phyloP scores from a whole-genome alignment of 2,888 invertebrate genomes.

The Lithodes maja region DNA sequence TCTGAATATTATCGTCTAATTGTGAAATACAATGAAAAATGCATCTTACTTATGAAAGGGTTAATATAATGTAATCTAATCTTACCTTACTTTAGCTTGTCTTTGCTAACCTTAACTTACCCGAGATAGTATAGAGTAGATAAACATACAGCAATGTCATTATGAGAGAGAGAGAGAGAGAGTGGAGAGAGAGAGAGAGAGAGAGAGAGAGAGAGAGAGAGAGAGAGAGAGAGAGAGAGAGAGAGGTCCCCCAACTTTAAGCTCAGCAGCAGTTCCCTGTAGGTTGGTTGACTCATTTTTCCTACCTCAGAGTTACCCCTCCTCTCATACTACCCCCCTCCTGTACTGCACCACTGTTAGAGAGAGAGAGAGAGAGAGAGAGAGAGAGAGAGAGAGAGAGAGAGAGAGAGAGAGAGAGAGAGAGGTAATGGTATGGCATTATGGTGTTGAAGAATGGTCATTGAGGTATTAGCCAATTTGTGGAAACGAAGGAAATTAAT shows the following conservation, averaged over 20 bases:
- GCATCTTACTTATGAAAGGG: too few relatives aligned
- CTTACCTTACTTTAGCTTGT: too few relatives aligned
- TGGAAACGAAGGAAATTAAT: too few relatives aligned
- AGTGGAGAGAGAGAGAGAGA: neutral
- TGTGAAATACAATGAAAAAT: too few relatives aligned
- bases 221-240: neutral
- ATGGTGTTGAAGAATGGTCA: neutral
- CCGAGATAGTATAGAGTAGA: neutral
- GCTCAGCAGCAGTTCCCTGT: neutral
- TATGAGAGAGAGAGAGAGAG: neutral
- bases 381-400: neutral
- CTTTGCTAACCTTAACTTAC: too few relatives aligned
- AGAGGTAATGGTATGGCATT: neutral
- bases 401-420: neutral
- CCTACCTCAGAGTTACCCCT: neutral
- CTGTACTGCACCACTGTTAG: neutral
- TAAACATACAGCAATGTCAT: neutral
- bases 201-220: constrained; percentile 1
- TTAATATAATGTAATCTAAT: too few relatives aligned
- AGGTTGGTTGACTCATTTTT: neutral
- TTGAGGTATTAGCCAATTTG: too few relatives aligned
- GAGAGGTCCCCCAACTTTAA: constrained; percentile 1
- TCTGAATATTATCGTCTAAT: too few relatives aligned
- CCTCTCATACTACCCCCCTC: neutral
- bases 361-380: constrained; percentile 29